Evolutionary conservation across 2,113 vertebrate genomes (phyloP).

Genomic region (Stigmatopora nigra): DNA sequence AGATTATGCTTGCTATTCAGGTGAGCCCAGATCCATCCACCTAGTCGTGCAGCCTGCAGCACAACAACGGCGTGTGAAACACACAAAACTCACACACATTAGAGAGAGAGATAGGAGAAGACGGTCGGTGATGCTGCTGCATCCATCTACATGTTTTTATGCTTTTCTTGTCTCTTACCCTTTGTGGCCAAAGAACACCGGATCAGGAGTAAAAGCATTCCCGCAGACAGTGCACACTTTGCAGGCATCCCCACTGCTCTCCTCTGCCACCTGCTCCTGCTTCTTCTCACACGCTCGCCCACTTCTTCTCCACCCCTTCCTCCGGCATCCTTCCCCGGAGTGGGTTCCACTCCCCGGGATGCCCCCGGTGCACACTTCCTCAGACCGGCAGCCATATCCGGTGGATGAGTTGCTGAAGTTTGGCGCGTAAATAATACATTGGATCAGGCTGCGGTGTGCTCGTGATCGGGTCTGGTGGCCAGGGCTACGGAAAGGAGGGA

Average conservation of each 20-base stretch:
- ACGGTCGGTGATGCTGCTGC: conserved; percentile 12
- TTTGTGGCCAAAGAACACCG: conserved; percentile 61
- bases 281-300: conserved; percentile 43
- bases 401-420: conserved; percentile 62
- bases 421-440: conserved; percentile 69
- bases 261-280: conserved; percentile 33
- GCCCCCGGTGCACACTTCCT: conserved; percentile 45
- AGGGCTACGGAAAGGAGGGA: conserved; percentile 31
- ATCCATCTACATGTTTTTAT: conserved; percentile 10
- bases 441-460: conserved; percentile 50
- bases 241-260: conserved; percentile 51
- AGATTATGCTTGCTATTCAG: conserved; percentile 1
- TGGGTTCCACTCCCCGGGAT: conserved; percentile 27
- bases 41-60: conserved; percentile 30
- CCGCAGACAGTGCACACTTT: conserved; percentile 53
- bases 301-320: conserved; percentile 24
- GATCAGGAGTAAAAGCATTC: conserved; percentile 57
- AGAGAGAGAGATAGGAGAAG: neutral
- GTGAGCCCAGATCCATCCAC: conserved; percentile 14
- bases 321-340: conserved; percentile 19
- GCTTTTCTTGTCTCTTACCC: conserved; percentile 54
- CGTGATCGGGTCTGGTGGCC: conserved; percentile 52
- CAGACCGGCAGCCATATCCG: conserved; percentile 71
- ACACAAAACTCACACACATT: conserved; percentile 20
- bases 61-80: conserved; percentile 27